Percentiles rank a stretch among this genome's conserved stretches.
Conservation (phyloP, 2,113 vertebrate species). For the Coryphaenoides rupestris region DNA sequence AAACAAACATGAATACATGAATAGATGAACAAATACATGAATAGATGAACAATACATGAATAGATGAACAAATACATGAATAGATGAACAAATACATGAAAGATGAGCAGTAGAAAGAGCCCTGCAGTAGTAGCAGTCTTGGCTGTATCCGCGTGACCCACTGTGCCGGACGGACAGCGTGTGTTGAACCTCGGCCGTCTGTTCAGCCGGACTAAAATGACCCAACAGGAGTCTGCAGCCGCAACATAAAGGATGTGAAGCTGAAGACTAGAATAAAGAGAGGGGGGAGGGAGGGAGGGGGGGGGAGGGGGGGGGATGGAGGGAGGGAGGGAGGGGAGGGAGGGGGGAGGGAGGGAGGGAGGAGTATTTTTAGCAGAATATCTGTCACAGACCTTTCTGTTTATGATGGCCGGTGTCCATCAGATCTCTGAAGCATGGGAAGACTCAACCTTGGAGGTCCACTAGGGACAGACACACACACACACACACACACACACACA, state of each 20-base stretch:
- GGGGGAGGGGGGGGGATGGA: conserved; percentile 17
- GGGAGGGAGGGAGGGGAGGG: conserved; percentile 38
- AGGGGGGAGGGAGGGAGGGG: not conserved
- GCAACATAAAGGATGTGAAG: not conserved
- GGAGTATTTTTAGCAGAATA: conserved; percentile 70
- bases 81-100: too few species aligned
- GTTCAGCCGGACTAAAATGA: not conserved
- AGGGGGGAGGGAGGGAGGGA: conserved; percentile 7
- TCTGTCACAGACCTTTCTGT: conserved; percentile 57
- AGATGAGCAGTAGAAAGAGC: too few species aligned
- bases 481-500: not conserved
- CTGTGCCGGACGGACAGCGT: not conserved
- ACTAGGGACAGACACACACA: conserved; percentile 47
- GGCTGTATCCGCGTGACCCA: not conserved
- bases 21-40: too few species aligned
- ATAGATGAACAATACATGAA: too few species aligned
- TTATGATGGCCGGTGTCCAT: conserved; percentile 65
- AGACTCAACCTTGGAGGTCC: conserved; percentile 69
- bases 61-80: too few species aligned
- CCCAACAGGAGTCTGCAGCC: not conserved
- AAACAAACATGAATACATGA: too few species aligned
- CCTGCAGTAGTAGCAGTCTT: too few species aligned
- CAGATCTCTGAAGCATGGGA: conserved; percentile 70
- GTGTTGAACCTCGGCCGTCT: not conserved
- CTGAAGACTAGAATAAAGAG: not conserved